Evolutionary conservation across 2,113 vertebrate genomes (phyloP).

Genomic region (Aldabrachelys gigantea): DNA sequence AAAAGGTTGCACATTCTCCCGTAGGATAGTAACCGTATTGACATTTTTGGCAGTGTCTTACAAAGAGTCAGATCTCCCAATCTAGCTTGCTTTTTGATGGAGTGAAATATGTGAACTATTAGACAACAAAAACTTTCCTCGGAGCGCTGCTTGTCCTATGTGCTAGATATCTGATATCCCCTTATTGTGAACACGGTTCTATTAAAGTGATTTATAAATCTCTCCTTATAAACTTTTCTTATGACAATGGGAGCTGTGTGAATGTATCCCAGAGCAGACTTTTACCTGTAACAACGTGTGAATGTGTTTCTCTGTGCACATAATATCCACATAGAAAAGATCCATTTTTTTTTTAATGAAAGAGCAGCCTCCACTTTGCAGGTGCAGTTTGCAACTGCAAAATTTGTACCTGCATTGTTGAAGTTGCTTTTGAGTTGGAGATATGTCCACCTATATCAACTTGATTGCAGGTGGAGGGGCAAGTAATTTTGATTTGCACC

Average conservation of each 20-base stretch:
- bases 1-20: slow-evolving; percentile 58
- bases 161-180: neutral
- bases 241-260: neutral
- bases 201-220: neutral
- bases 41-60: slow-evolving; percentile 39
- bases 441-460: neutral
- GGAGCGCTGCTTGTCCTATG: neutral
- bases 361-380: neutral
- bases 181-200: neutral
- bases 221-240: neutral
- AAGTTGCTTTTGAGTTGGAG: rapidly evolving
- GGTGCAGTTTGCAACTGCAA: neutral
- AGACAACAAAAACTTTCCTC: slow-evolving; percentile 17
- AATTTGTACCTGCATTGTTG: neutral
- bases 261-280: neutral
- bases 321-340: neutral
- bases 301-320: neutral
- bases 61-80: slow-evolving; percentile 26
- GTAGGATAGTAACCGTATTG: slow-evolving; percentile 58
- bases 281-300: neutral
- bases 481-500: rapidly evolving
- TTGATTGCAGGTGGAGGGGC: neutral
- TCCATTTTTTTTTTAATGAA: neutral
- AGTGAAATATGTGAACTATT: slow-evolving; percentile 33
- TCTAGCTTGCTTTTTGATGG: neutral